Conservation (phyloP, 2,113 vertebrate genomes). For the Candoia aspera region DNA sequence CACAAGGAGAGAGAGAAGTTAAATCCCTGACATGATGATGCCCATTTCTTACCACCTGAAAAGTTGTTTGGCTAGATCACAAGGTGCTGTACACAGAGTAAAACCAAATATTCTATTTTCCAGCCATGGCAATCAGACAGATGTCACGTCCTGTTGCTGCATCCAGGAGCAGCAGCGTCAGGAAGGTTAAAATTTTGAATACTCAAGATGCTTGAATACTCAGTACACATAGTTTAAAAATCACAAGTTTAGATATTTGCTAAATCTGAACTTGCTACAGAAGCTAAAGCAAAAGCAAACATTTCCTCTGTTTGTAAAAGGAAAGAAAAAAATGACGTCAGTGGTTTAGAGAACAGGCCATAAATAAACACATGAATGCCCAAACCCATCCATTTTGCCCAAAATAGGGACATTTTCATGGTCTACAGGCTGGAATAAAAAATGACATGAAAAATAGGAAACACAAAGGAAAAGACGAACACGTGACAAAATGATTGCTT, state of each 20-base stretch:
- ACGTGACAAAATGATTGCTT: background rate
- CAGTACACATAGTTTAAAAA: background rate
- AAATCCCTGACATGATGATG: conserved; percentile 11
- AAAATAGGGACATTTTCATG: background rate
- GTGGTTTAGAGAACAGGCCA: background rate
- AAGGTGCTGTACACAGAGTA: background rate
- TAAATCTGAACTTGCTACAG: background rate
- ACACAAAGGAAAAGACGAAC: background rate
- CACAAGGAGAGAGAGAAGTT: background rate
- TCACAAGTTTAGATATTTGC: background rate
- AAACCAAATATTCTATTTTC: background rate
- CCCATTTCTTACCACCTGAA: background rate
- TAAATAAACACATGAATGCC: background rate
- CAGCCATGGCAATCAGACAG: background rate
- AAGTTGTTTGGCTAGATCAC: background rate
- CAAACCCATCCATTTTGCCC: background rate
- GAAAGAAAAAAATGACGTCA: background rate
- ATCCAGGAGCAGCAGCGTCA: too few species aligned
- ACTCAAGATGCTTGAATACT: background rate
- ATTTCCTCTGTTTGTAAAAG: background rate
- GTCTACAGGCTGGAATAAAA: background rate
- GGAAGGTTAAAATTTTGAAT: background rate
- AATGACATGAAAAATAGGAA: background rate
- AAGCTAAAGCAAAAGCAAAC: background rate
- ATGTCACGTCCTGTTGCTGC: background rate